Conservation (phyloP, 2,113 vertebrate genomes). For the Sebastes schlegelii region DNA sequence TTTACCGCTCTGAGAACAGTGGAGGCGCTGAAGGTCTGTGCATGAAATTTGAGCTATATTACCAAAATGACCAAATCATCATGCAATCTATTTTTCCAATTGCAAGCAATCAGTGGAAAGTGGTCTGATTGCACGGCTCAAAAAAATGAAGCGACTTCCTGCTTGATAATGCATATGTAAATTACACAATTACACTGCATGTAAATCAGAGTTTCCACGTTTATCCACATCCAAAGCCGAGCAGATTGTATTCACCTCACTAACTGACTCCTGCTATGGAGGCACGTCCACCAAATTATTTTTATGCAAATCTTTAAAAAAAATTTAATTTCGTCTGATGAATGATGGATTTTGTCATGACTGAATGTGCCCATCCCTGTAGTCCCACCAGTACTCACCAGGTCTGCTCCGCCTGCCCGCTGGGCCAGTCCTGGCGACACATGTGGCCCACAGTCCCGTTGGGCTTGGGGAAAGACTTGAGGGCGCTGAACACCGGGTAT, state of each 20-base stretch:
- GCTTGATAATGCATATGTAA: constrained; percentile 18
- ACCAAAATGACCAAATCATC: constrained; percentile 18
- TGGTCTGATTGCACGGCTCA: neutral
- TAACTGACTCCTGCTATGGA: neutral
- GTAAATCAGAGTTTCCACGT: constrained; percentile 6
- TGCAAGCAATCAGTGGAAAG: constrained; percentile 3
- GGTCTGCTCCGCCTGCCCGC: constrained; percentile 82
- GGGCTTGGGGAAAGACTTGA: constrained; percentile 74
- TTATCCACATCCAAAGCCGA: neutral
- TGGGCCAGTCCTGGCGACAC: constrained; percentile 90
- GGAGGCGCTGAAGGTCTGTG: neutral
- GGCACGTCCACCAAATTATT: constrained; percentile 13
- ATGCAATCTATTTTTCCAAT: neutral
- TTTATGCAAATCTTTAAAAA: neutral
- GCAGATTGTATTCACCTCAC: constrained; percentile 6
- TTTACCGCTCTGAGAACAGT: neutral
- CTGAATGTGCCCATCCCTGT: neutral
- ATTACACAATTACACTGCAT: constrained; percentile 28
- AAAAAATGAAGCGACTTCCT: neutral
- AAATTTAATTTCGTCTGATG: too few relatives aligned
- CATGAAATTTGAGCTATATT: neutral
- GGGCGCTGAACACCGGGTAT: constrained; percentile 88
- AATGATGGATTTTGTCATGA: neutral
- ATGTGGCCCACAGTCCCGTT: constrained; percentile 76
- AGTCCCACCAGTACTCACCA: constrained; percentile 84